Conservation (phyloP, 35 echinoderm and acorn worm species). For the Eucidaris tribuloides region DNA sequence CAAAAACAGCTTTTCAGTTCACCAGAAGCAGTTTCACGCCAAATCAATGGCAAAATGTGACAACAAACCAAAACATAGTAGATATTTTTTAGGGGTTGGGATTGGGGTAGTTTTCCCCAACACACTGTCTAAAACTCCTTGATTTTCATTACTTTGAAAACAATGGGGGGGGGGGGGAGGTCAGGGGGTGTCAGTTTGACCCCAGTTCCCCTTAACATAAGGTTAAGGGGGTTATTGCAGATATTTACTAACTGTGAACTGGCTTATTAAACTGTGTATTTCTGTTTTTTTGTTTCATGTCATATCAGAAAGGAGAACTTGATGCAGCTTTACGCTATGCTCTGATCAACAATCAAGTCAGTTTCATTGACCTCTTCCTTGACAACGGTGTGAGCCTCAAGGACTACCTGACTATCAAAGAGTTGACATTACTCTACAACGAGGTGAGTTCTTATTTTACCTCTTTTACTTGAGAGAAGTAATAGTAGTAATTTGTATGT, state of each 20-base stretch:
- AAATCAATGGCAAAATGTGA: no score
- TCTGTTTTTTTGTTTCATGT: neutral
- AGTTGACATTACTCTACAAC: constrained; percentile 82
- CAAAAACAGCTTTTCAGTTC: no score
- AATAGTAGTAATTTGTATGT: no score
- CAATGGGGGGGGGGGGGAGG: no score
- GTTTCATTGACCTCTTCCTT: constrained; percentile 79
- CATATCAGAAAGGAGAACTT: constrained; percentile 84
- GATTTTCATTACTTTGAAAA: no score
- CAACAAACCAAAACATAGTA: no score
- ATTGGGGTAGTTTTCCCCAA: neutral
- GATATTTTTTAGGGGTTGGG: no score
- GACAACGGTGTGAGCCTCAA: constrained; percentile 89
- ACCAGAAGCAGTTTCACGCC: no score
- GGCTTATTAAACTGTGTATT: no score
- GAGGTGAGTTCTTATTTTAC: no score
- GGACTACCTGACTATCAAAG: constrained; percentile 71
- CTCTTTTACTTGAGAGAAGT: no score
- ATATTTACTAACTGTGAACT: no score
- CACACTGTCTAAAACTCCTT: neutral
- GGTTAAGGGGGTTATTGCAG: neutral
- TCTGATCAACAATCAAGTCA: constrained; percentile 65
- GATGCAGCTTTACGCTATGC: constrained; percentile 76
- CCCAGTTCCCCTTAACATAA: neutral
- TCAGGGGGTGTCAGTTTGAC: neutral